phyloP scores from a whole-genome alignment of 1,140 invertebrate genomes.

The Phocides pigmalion region DNA sequence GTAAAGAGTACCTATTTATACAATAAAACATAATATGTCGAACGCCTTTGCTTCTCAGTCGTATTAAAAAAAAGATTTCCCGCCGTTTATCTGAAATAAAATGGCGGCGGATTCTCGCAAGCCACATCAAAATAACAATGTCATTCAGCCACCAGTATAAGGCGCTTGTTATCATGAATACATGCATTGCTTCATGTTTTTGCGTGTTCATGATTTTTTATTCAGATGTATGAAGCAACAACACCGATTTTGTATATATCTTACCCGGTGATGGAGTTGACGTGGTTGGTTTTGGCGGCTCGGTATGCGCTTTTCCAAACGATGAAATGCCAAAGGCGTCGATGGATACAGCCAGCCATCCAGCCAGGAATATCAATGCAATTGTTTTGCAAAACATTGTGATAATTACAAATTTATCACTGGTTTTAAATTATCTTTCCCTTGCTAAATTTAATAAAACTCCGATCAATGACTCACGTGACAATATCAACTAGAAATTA shows the following conservation, averaged over 20 bases:
- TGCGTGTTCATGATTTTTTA: slow-evolving; percentile 32
- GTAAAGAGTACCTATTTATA: slow-evolving; percentile 8
- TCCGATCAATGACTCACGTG: too few species aligned
- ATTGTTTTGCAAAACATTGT: slow-evolving; percentile 33
- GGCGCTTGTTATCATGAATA: slow-evolving; percentile 7
- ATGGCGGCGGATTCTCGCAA: slow-evolving; percentile 10
- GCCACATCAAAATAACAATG: neutral
- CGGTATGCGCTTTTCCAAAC: slow-evolving; percentile 70
- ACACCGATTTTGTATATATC: slow-evolving; percentile 43
- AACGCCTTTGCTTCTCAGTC: slow-evolving; percentile 9
- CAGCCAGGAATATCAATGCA: slow-evolving; percentile 42
- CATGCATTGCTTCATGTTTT: slow-evolving; percentile 22
- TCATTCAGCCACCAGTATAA: slow-evolving; percentile 19
- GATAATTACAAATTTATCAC: slow-evolving; percentile 18
- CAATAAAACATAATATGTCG: neutral
- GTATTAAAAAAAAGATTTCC: slow-evolving; percentile 2
- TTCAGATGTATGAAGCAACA: slow-evolving; percentile 26
- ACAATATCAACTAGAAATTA: neutral
- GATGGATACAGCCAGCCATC: slow-evolving; percentile 47
- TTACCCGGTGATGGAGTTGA: slow-evolving; percentile 73
- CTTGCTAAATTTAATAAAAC: too few species aligned
- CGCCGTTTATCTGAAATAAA: slow-evolving; percentile 24
- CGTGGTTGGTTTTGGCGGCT: slow-evolving; percentile 63
- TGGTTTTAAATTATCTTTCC: slow-evolving; percentile 1
- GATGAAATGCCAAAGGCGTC: slow-evolving; percentile 69